Evolutionary conservation across 2,113 vertebrate species (phyloP).

Genomic region (Synodontis membranacea): DNA sequence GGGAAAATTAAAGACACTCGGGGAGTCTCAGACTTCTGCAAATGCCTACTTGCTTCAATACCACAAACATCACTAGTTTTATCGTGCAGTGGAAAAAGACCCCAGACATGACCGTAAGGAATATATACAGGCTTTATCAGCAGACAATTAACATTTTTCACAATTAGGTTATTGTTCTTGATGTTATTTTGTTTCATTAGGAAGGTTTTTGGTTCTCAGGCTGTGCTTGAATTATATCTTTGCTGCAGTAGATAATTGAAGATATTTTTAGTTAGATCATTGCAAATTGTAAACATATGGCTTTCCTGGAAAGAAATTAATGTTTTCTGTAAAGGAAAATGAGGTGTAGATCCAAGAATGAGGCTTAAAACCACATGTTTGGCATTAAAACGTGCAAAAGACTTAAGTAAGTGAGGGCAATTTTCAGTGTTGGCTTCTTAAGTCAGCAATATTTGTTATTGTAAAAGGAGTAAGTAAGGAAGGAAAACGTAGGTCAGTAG

Average conservation of each 20-base stretch:
- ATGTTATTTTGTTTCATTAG: constrained; percentile 2
- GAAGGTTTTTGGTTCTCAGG: constrained; percentile 4
- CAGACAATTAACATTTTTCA: neutral
- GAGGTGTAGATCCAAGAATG: constrained; percentile 13
- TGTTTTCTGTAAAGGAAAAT: constrained; percentile 49
- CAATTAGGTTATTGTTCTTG: constrained; percentile 7
- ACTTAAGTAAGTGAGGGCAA: neutral
- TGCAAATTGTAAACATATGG: constrained; percentile 54
- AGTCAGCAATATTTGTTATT: neutral
- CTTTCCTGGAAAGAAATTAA: constrained; percentile 25
- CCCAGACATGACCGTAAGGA: constrained; percentile 29
- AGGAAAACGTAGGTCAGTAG: neutral
- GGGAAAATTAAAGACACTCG: constrained; percentile 64
- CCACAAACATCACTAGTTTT: constrained; percentile 62
- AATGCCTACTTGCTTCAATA: constrained; percentile 38
- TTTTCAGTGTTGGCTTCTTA: neutral
- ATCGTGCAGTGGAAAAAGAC: constrained; percentile 57
- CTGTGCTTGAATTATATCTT: neutral
- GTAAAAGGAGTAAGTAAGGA: neutral
- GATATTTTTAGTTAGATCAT: constrained; percentile 7
- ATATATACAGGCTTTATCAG: constrained; percentile 9
- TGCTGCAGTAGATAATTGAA: neutral
- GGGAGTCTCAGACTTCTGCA: constrained; percentile 51
- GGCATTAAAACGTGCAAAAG: neutral
- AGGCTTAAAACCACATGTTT: constrained; percentile 5